Conservation (phyloP, 2,113 vertebrate genomes). For the Cynopterus brachyotis region DNA sequence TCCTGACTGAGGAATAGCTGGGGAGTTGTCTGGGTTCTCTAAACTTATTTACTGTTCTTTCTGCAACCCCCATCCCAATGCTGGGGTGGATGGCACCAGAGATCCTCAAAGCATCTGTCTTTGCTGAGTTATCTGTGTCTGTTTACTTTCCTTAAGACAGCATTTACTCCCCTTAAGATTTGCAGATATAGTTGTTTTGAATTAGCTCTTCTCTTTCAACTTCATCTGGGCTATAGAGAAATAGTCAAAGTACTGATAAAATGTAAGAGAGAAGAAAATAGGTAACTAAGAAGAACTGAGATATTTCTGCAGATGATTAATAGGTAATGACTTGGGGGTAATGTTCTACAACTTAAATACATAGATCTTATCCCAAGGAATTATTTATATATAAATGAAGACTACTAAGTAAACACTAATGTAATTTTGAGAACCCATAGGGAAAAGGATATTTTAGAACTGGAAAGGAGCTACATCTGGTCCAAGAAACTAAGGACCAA, state of each 20-base stretch:
- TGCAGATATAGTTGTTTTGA: not conserved
- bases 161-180: not conserved
- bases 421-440: not conserved
- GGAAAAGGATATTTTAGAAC: not conserved
- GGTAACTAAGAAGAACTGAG: not conserved
- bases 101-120: not conserved
- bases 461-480: slow-evolving; percentile 29
- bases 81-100: not conserved
- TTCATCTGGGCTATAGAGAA: not conserved
- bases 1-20: not conserved
- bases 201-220: slow-evolving; percentile 31
- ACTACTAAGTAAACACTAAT: not conserved
- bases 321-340: not conserved
- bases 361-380: not conserved
- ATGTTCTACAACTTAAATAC: not conserved
- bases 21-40: not conserved
- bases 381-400: not conserved
- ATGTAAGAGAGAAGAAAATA: not conserved
- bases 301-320: slow-evolving; percentile 8
- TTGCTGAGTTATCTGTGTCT: not conserved
- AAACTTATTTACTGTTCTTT: not conserved
- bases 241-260: not conserved
- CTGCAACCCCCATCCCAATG: not conserved
- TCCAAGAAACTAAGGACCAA: slow-evolving; percentile 40
- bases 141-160: not conserved